These are phyloP conservation scores for Apodemus speciosus DNA, from an alignment of 2,113 vertebrate genomes.

Conservation along the genomic window DNA sequence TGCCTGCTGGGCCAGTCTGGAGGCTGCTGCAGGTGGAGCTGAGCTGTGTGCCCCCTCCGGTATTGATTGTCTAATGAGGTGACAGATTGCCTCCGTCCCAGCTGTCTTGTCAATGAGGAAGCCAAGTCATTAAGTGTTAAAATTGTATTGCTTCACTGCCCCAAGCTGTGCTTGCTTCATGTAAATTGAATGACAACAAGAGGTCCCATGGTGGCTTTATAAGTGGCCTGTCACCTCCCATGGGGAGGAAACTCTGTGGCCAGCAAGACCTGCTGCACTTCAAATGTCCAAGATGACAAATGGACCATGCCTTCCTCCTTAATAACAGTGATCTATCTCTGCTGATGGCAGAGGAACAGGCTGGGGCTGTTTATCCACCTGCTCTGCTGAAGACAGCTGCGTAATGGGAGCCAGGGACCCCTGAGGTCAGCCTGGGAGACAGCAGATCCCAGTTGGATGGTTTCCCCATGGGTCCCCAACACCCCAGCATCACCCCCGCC, in stretches of 20 bases:
- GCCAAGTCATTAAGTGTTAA: conserved; percentile 55
- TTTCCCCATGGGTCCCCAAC: neutral
- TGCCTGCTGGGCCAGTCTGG: accelerated
- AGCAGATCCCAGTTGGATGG: neutral
- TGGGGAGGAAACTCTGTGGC: neutral
- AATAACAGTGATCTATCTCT: neutral
- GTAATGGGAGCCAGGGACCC: neutral
- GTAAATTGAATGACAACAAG: neutral
- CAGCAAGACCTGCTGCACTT: neutral
- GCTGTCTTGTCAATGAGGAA: conserved; percentile 59
- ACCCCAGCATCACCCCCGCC: neutral
- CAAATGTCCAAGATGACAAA: conserved; percentile 22
- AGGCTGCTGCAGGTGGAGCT: neutral
- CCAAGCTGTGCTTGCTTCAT: neutral
- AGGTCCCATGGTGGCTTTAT: neutral
- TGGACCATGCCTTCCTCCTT: neutral
- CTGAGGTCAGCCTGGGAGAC: neutral
- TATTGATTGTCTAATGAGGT: conserved; percentile 51
- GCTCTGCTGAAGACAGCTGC: neutral
- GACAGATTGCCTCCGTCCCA: conserved; percentile 22
- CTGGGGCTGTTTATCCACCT: neutral
- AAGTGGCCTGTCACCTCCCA: neutral
- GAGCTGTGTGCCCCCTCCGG: neutral
- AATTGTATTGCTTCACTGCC: neutral
- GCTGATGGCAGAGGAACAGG: neutral